These are phyloP conservation scores for Desoria tigrina DNA, from an alignment of 2,888 invertebrate species.

Conservation along the genomic window DNA sequence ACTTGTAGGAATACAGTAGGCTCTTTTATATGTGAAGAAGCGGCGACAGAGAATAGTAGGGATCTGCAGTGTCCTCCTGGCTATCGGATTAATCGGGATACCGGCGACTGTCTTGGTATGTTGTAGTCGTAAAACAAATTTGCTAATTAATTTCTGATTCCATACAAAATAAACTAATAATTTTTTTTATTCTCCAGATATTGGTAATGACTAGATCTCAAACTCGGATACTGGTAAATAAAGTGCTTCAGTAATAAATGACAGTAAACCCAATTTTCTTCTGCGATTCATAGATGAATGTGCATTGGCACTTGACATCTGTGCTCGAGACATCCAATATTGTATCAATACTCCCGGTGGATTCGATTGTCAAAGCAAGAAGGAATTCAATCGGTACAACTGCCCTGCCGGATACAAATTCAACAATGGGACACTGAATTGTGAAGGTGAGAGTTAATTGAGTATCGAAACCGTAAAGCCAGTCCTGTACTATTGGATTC, in stretches of 20 bases:
- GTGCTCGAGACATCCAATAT: slow-evolving; percentile 67
- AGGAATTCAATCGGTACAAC: slow-evolving; percentile 54
- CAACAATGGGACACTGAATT: slow-evolving; percentile 54
- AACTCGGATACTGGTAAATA: no score
- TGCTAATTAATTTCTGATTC: background rate
- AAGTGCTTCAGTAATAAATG: no score
- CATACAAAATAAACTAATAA: background rate
- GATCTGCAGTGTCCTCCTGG: slow-evolving; percentile 54
- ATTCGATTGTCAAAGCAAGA: slow-evolving; percentile 56
- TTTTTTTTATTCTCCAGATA: no score
- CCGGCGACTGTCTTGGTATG: slow-evolving; percentile 53
- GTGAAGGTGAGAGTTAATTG: slow-evolving; percentile 52
- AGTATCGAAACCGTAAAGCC: background rate
- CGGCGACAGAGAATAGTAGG: slow-evolving; percentile 32
- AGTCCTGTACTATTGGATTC: no score
- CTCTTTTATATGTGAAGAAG: slow-evolving; percentile 58
- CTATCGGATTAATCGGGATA: slow-evolving; percentile 48
- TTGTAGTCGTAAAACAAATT: background rate
- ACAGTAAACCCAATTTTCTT: no score
- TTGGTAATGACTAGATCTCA: no score
- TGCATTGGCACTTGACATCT: slow-evolving; percentile 65
- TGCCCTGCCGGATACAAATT: slow-evolving; percentile 56
- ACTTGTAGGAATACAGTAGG: slow-evolving; percentile 60
- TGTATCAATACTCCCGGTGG: slow-evolving; percentile 68
- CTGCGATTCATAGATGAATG: slow-evolving; percentile 71